Evolutionary conservation across 2,888 invertebrate species (phyloP).

Genomic region (Lingula anatina): DNA sequence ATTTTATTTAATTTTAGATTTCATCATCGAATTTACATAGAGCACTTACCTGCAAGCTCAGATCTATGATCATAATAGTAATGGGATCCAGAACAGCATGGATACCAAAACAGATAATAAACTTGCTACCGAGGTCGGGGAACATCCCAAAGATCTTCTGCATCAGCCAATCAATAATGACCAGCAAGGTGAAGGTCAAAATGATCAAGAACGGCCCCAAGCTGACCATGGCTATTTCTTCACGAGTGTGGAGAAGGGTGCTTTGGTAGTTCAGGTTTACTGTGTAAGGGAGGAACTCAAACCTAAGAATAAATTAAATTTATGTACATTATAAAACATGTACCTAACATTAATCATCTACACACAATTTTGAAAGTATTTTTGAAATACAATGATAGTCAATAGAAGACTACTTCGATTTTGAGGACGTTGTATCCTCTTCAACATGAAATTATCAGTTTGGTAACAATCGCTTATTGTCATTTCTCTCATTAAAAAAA

Average conservation of each 20-base stretch:
- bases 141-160: slow-evolving; percentile 32
- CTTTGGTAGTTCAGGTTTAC: slow-evolving; percentile 48
- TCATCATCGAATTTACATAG: no score
- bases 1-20: no score
- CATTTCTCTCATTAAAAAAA: no score
- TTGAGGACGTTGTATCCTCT: no score
- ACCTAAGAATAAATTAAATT: no score
- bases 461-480: no score
- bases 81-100: slow-evolving; percentile 41
- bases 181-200: slow-evolving; percentile 28
- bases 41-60: slow-evolving; percentile 26
- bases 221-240: slow-evolving; percentile 41
- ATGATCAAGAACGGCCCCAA: slow-evolving; percentile 39
- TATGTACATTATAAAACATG: no score
- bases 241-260: slow-evolving; percentile 30
- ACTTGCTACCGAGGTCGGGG: slow-evolving; percentile 44
- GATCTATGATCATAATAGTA: slow-evolving; percentile 37
- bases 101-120: slow-evolving; percentile 39
- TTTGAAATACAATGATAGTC: no score
- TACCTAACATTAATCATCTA: no score
- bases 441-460: no score
- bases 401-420: no score
- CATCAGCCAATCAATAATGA: slow-evolving; percentile 26
- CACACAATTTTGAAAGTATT: no score
- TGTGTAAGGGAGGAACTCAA: slow-evolving; percentile 46